Evolutionary conservation across 2,113 vertebrate genomes (phyloP).

Genomic region (Oreochromis niloticus): DNA sequence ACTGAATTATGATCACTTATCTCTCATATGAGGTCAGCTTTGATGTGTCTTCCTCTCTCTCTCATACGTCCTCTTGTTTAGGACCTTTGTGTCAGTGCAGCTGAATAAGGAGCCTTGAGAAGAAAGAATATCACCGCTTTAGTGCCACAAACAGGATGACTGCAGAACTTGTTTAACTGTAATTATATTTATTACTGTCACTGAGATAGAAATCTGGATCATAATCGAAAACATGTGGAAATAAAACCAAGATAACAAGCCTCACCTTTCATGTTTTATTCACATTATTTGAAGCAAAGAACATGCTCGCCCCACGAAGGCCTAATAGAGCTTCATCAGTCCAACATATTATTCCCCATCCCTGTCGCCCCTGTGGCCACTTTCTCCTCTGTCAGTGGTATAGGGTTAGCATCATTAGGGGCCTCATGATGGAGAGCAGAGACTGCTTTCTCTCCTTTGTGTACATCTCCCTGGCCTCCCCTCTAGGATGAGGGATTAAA

Average conservation of each 20-base stretch:
- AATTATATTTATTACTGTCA: neutral
- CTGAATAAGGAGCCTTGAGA: neutral
- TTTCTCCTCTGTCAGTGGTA: conserved; percentile 26
- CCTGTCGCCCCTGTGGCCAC: conserved; percentile 7
- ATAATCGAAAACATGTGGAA: neutral
- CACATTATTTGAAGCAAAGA: neutral
- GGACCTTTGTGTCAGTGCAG: neutral
- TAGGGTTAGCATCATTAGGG: conserved; percentile 42
- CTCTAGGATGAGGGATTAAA: conserved; percentile 29
- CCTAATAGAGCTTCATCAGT: too few species aligned
- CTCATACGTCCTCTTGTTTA: neutral
- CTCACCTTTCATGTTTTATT: neutral
- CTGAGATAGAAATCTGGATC: neutral
- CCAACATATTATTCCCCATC: too few species aligned
- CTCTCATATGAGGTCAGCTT: neutral
- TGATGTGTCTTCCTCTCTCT: neutral
- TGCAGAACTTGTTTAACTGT: neutral
- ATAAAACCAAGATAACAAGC: neutral
- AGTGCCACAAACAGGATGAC: neutral
- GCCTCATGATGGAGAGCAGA: conserved; percentile 27
- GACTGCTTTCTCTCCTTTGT: neutral
- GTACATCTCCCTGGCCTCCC: neutral
- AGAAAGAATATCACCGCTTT: neutral
- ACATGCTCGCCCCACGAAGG: neutral
- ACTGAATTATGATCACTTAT: neutral